Evolutionary conservation across 2,113 vertebrate species (phyloP), one percentile per base, ranked within the genome.

Genomic region (Vireo altiloquus): DNA sequence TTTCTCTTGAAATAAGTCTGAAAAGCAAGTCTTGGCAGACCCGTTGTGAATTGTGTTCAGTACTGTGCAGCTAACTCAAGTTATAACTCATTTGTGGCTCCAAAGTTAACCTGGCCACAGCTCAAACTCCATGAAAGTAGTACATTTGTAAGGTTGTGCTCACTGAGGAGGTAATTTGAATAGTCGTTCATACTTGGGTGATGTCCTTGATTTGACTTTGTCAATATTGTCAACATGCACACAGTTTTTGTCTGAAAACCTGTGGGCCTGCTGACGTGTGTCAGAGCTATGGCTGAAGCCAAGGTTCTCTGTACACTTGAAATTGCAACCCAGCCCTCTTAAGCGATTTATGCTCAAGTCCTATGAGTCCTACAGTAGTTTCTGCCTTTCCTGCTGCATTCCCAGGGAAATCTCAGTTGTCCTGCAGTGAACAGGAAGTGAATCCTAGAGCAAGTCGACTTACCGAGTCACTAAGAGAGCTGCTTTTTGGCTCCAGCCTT

Each of bases 191-290:
- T 90, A 66, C n/a, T 14, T 72, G 11, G 11, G 27, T 75, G 13
- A 63, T 64, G 35, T 79, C 79, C 81, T 84, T 82, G 65, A 30
- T 93, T 90, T 89, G 89, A 60, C n/a, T 60, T 77, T 49, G 61
- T 78, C 35, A 50, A 0, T 50, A 23, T 54, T 60, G 53, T 75
- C 22, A 35, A 0, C 1, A 5, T 59, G 40, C 3, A 1, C 49
- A 30, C 24, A 70, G 30, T 47, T 83, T 87, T 89, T 65, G 16
- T 42, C 59, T 88, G 40, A 53, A 64, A 74, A 68, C 30, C 46
- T 85, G 65, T 40, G 68, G 30, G 21, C 12, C 60, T 6, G 0
- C 64, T 72, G 54, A 69, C 53, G 44, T 60, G 39, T 52, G 44
- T 47, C 35, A 66, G 40, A 77, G 16, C 65, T 5, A 1, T 60